These are phyloP conservation scores for Drosophila percnosoma DNA, from an alignment of 2,888 invertebrate species.

Conservation along the genomic window DNA sequence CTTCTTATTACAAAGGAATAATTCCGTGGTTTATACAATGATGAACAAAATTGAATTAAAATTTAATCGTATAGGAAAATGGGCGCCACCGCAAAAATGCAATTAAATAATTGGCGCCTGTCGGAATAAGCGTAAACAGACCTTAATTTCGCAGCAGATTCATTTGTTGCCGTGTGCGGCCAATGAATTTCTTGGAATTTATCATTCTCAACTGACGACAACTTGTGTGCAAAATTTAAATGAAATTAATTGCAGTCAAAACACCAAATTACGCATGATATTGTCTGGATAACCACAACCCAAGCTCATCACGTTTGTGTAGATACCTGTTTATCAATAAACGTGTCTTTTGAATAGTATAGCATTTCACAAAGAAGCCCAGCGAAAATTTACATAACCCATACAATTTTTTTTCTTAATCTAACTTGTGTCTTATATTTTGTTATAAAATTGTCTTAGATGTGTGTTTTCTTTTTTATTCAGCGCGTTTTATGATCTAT, in stretches of 20 bases:
- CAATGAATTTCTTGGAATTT: constrained; percentile 40
- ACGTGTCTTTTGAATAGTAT: constrained; percentile 1
- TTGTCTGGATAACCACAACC: constrained; percentile 22
- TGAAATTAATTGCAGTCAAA: constrained; percentile 65
- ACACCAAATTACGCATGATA: constrained; percentile 74
- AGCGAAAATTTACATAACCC: constrained; percentile 37
- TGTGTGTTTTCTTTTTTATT: neutral
- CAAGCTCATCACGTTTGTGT: constrained; percentile 12
- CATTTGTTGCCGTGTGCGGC: constrained; percentile 19
- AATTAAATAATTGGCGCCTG: constrained; percentile 39
- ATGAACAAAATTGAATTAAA: neutral
- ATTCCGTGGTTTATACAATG: neutral
- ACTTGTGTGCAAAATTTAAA: constrained; percentile 28
- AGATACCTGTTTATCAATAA: constrained; percentile 1
- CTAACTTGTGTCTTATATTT: constrained; percentile 8
- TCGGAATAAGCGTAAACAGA: neutral
- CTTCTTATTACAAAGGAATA: constrained; percentile 9
- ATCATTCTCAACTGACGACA: constrained; percentile 46
- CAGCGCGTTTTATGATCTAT: constrained; percentile 6
- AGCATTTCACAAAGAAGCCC: constrained; percentile 25
- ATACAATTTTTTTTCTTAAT: constrained; percentile 20
- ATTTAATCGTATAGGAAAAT: constrained; percentile 30
- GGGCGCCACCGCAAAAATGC: constrained; percentile 51
- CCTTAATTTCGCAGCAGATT: constrained; percentile 13
- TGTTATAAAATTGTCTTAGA: constrained; percentile 15